Conservation (phyloP, 2,888 invertebrate species). For the Cactoblastis cactorum region DNA sequence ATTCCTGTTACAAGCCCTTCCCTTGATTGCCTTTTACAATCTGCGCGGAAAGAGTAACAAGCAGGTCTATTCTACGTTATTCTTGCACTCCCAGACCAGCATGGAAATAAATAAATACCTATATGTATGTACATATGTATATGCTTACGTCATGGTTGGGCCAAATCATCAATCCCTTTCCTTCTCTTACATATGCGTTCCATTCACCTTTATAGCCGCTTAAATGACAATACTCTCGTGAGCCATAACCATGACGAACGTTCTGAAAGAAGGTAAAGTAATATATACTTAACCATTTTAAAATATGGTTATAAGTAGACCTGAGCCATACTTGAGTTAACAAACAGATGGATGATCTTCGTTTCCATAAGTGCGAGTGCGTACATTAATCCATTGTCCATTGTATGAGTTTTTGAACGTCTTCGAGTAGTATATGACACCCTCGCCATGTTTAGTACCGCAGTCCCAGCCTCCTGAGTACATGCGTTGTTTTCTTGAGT, state of each 20-base stretch:
- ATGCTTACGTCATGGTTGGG: conserved; percentile 77
- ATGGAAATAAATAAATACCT: too few relatives aligned
- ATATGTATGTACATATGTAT: too few relatives aligned
- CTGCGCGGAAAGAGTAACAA: too few relatives aligned
- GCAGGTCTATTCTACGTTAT: too few relatives aligned
- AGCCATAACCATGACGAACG: conserved; percentile 61
- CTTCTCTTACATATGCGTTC: conserved; percentile 69
- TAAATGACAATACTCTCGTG: conserved; percentile 52
- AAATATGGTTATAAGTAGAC: too few relatives aligned
- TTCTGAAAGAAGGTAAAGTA: conserved; percentile 37
- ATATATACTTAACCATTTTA: too few relatives aligned
- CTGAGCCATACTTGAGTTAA: too few relatives aligned
- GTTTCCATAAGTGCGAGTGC: conserved; percentile 18
- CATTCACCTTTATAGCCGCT: conserved; percentile 79
- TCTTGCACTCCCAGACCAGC: too few relatives aligned
- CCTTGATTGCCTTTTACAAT: too few relatives aligned
- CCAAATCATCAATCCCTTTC: conserved; percentile 81
- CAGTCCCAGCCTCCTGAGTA: conserved; percentile 70
- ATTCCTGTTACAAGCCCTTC: too few relatives aligned
- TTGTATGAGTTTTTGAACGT: conserved; percentile 56
- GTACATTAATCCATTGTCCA: conserved; percentile 60
- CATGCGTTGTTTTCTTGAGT: conserved; percentile 55
- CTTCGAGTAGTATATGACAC: conserved; percentile 51
- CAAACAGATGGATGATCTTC: background rate
- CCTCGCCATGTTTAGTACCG: conserved; percentile 67